Percentiles rank a stretch among this genome's conserved stretches.
Evolutionary conservation across 92 coral and sea anemone species (phyloP).

Genomic region (Epizoanthus rinbou): DNA sequence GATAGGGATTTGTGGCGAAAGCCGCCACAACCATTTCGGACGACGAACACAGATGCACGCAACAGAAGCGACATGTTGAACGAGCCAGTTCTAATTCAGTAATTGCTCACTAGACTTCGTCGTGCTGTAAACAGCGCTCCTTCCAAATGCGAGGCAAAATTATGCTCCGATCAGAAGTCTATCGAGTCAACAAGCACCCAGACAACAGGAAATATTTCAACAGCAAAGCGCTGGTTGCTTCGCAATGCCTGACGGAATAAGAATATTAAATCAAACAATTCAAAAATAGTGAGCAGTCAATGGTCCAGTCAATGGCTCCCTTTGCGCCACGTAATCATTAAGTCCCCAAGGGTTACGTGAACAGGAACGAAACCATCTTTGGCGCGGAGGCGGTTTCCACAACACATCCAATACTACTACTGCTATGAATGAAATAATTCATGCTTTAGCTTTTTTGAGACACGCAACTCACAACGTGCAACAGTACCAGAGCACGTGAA

Average conservation of each 20-base stretch:
- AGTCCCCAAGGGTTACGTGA: constrained; percentile 22
- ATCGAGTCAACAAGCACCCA: not conserved
- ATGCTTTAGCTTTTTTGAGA: not conserved
- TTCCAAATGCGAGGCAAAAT: not conserved
- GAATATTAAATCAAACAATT: not conserved
- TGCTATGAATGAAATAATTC: not conserved
- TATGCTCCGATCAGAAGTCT: not conserved
- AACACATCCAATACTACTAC: not conserved
- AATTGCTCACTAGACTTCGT: too few species aligned
- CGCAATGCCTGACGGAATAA: not conserved
- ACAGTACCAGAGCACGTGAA: not conserved
- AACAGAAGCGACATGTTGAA: constrained; percentile 70
- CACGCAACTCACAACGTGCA: too few species aligned
- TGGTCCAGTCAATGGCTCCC: not conserved
- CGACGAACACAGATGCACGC: constrained; percentile 71
- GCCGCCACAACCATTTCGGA: constrained; percentile 50
- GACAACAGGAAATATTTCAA: not conserved
- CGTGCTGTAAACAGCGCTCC: not conserved
- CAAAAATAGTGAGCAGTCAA: too few species aligned
- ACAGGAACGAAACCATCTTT: not conserved
- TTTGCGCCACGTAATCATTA: constrained; percentile 27
- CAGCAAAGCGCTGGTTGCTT: not conserved
- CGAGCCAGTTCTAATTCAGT: too few species aligned
- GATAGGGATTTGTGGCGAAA: constrained; percentile 45
- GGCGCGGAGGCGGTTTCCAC: not conserved